phyloP scores from a whole-genome alignment of 1,140 invertebrate species.

The Cyrtorhinus lividipennis region DNA sequence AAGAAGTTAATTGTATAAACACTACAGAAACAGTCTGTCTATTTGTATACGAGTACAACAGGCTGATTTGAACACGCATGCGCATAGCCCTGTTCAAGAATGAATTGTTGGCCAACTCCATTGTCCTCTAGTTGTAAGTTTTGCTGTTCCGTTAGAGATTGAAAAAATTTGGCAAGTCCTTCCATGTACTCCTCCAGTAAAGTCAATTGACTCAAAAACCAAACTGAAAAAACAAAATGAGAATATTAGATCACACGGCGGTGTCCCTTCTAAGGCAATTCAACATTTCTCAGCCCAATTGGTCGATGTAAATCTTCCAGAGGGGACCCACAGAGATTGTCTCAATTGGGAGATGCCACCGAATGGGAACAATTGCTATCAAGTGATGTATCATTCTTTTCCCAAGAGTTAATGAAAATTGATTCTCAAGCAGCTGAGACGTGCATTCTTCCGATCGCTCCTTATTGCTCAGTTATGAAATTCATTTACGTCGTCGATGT shows the following conservation, averaged over 20 bases:
- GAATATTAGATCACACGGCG: neutral
- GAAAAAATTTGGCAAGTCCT: too few species aligned
- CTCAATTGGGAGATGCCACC: constrained; percentile 14
- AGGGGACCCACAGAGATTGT: constrained; percentile 3
- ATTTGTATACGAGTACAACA: too few species aligned
- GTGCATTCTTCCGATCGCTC: neutral
- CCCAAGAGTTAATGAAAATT: constrained; percentile 13
- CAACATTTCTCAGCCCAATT: constrained; percentile 1
- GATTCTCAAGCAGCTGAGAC: constrained; percentile 7
- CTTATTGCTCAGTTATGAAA: neutral
- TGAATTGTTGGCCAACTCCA: too few species aligned
- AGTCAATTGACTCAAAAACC: too few species aligned
- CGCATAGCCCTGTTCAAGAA: too few species aligned
- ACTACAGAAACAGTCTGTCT: too few species aligned
- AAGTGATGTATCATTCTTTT: constrained; percentile 14
- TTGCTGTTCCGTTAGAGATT: too few species aligned
- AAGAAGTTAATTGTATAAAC: too few species aligned
- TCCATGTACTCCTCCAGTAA: too few species aligned
- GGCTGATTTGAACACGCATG: too few species aligned
- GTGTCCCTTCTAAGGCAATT: neutral
- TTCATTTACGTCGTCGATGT: too few species aligned
- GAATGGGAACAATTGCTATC: constrained; percentile 15
- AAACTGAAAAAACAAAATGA: neutral
- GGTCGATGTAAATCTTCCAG: neutral
- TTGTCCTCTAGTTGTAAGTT: too few species aligned